Base-by-base conservation (phyloP, 1,140 invertebrate genomes). In the Leguminivora glycinivorella region DNA sequence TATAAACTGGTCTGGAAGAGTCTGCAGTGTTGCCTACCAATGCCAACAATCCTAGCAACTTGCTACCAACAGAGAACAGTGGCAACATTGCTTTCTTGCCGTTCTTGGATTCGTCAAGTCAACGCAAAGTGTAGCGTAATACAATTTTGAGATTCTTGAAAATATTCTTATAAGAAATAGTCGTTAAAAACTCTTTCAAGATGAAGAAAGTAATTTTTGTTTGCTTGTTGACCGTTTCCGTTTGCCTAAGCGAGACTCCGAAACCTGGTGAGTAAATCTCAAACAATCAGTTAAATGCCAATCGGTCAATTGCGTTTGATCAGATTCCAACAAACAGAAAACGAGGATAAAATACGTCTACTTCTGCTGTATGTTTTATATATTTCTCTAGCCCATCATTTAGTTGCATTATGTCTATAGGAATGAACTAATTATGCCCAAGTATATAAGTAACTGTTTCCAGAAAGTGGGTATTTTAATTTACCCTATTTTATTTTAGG, bases 121-220 rank as follows among this genome's bases (percentile, higher is more conserved):
- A 43, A 43, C 22, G 66, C 19, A 17, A 67, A 67, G 34, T 38
- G 66, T 40, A 67, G 38, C 66, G 66, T 40, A 38, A n/a, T n/a
- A n/a, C n/a, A n/a, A 67, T 34, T 40, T 14, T 43, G 17, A 38
- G 40, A 40, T 67, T 34, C n/a, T 40, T 67, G 9, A 26, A 26
- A 26, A n/a, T 63, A 26, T 2, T 52, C 47, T 52, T 52, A 5
- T 22, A 24, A 67, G 4, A 40, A 67, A 56, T 69, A 56, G 25
- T 25, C 40, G 19, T 69, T 68, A 75, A 3, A 38, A 43, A 38
- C 22, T 22, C 22, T 40, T 67, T 67, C 66, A 88, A 83, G 25
- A 88, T 88, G 84, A 88, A 83, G 77, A 82, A 80, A 82, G 75
- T 86, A 70, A 81, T 84, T 81, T 84, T 89, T 79, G 72, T 89